Base-by-base conservation (phyloP, 2,797 vertebrate species). In the Tapera naevia region DNA sequence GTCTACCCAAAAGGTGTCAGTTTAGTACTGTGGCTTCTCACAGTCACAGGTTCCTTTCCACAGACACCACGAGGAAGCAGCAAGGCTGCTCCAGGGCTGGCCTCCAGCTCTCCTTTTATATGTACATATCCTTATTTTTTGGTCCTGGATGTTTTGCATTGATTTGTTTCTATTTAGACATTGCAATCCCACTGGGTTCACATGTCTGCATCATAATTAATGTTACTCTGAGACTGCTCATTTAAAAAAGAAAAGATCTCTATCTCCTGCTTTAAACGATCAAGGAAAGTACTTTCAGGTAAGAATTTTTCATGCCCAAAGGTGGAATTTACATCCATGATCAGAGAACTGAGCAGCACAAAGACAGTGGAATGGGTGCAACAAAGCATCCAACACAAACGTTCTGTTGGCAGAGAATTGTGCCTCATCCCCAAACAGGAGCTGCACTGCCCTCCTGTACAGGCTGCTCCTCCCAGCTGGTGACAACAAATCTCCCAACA, bases 1-100 rank as follows among this genome's bases (percentile, higher is more conserved):
- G 35, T 3, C 5, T 7, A 53, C 7, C 0, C 0, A 17, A 14
- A 69, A 54, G 35, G 14, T 80, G 57, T 25, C 17, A 51, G 6
- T 27, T 80, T 33, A 50, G 48, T 27, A 14, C 27, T 43, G 21
- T 33, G 73, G 45, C 46, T 70, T 45, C 53, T 73, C 32, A 39
- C 27, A 30, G 37, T 66, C 53, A n/a, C 1, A 66, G 30, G 33
- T 9, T 76, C 67, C 69, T 45, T 65, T 69, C 51, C 13, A 56
- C 19, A 62, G 6, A 56, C 22, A 13, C 9, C 56, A 32, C 1
- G 2, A 53, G 27, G 33, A 74, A 28, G 41, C 0, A 0, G 43
- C 48, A 66, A 51, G 27, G 12, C n/a, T 61, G 65, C 60, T 82
- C 32, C 80, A n/a, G 39, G 62, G 39, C 57, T 58, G 45, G 41